phyloP scores from a whole-genome alignment of 1,140 invertebrate species.

The Leptinotarsa texana region DNA sequence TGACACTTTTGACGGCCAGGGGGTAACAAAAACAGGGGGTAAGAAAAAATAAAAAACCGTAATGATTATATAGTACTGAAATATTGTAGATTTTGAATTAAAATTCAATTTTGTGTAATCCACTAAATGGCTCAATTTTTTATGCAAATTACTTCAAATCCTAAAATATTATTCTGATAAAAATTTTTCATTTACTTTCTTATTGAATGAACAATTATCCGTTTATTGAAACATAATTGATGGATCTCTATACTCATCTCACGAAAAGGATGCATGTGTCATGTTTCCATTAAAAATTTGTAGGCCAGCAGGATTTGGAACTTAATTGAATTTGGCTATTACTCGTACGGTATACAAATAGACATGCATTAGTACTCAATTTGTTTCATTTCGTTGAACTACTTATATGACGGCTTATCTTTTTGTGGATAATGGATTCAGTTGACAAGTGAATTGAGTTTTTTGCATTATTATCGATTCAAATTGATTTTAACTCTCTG shows the following conservation, averaged over 20 bases:
- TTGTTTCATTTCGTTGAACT: background rate
- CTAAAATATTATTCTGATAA: too few relatives aligned
- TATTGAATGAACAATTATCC: too few relatives aligned
- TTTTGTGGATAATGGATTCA: background rate
- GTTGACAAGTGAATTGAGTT: background rate
- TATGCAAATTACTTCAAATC: too few relatives aligned
- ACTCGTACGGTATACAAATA: background rate
- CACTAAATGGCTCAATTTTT: too few relatives aligned
- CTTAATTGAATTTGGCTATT: slow-evolving; percentile 6
- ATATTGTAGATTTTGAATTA: too few relatives aligned
- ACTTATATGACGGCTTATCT: background rate
- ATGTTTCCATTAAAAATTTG: background rate
- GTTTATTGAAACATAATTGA: too few relatives aligned
- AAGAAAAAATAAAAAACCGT: too few relatives aligned
- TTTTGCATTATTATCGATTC: background rate
- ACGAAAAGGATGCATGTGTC: background rate
- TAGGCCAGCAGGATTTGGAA: background rate
- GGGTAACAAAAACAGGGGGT: too few relatives aligned
- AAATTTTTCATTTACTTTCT: too few relatives aligned
- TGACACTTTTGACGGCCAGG: too few relatives aligned
- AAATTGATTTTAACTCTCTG: background rate
- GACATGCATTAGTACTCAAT: background rate
- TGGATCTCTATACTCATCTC: background rate
- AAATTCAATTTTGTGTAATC: too few relatives aligned
- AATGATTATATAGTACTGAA: too few relatives aligned